Evolutionary conservation across 1,140 invertebrate species (phyloP).

Genomic region (Drosophila pruinosa): DNA sequence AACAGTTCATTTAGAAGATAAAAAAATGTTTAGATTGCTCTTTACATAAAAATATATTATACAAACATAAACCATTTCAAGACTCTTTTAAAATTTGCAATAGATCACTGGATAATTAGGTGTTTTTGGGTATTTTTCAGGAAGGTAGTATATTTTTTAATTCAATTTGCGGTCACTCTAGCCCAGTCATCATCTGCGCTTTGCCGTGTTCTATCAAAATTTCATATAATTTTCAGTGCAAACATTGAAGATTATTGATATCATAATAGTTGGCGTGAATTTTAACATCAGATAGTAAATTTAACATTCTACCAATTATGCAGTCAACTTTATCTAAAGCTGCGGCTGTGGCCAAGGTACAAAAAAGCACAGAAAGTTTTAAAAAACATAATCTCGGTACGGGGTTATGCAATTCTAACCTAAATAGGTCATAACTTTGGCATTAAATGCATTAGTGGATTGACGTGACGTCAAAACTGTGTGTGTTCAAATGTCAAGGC

Average conservation of each 20-base stretch:
- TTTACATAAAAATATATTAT: no score
- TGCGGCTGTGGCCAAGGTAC: conserved; percentile 70
- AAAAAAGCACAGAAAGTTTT: not conserved
- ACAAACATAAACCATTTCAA: no score
- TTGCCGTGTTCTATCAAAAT: conserved; percentile 34
- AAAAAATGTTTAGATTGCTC: no score
- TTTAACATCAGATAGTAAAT: conserved; percentile 25
- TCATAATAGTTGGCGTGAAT: conserved; percentile 37
- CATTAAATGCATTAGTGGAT: conserved; percentile 37
- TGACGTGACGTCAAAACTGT: conserved; percentile 16
- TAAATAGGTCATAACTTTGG: conserved; percentile 53
- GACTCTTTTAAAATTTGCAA: no score
- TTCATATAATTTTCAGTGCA: conserved; percentile 26
- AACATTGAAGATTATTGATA: conserved; percentile 42
- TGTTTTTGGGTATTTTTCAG: not conserved
- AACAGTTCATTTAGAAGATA: no score
- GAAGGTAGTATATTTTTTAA: not conserved
- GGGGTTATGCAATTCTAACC: conserved; percentile 82
- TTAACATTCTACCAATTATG: conserved; percentile 55
- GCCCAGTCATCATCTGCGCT: conserved; percentile 35
- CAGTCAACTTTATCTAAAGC: conserved; percentile 72
- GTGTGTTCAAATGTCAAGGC: conserved; percentile 49
- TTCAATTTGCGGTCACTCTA: not conserved
- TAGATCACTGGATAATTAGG: no score
- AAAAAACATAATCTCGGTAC: conserved; percentile 4